Conservation (phyloP, 2,797 vertebrate species). For the Diplodus sargus region DNA sequence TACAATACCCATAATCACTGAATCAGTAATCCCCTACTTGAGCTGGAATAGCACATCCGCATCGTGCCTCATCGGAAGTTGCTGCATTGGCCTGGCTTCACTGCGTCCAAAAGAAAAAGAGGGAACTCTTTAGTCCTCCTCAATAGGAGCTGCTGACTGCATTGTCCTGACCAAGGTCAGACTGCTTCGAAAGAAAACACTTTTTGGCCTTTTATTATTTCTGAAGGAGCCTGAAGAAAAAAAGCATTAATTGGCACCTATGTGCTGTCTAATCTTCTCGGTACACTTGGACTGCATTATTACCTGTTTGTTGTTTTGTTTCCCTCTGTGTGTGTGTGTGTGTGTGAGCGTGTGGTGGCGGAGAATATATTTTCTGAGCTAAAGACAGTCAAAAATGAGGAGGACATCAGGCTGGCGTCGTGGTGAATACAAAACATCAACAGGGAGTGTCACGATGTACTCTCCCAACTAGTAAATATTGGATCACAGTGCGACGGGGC, state of each 20-base stretch:
- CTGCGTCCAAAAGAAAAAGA: conserved; percentile 46
- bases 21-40: conserved; percentile 79
- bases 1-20: conserved; percentile 79
- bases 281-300: conserved; percentile 45
- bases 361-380: conserved; percentile 22
- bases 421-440: conserved; percentile 73
- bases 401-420: conserved; percentile 44
- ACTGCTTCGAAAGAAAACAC: conserved; percentile 55
- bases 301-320: conserved; percentile 45
- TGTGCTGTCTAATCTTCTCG: conserved; percentile 60
- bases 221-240: conserved; percentile 34
- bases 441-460: conserved; percentile 69
- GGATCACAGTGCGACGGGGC: conserved; percentile 72
- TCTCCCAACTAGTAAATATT: conserved; percentile 78
- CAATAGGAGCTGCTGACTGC: conserved; percentile 59
- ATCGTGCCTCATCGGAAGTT: conserved; percentile 62
- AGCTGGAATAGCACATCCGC: conserved; percentile 65
- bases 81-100: conserved; percentile 67
- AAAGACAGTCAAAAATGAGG: conserved; percentile 49
- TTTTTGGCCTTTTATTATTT: conserved; percentile 50
- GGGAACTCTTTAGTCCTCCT: conserved; percentile 51
- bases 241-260: conserved; percentile 55
- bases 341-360: conserved; percentile 3
- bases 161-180: conserved; percentile 79
- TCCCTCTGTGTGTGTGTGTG: background rate